A percentile compares a stretch with the other conserved stretches of the same genome.
phyloP scores from a whole-genome alignment of 2,797 vertebrate genomes.

The Lutjanus campechanus region DNA sequence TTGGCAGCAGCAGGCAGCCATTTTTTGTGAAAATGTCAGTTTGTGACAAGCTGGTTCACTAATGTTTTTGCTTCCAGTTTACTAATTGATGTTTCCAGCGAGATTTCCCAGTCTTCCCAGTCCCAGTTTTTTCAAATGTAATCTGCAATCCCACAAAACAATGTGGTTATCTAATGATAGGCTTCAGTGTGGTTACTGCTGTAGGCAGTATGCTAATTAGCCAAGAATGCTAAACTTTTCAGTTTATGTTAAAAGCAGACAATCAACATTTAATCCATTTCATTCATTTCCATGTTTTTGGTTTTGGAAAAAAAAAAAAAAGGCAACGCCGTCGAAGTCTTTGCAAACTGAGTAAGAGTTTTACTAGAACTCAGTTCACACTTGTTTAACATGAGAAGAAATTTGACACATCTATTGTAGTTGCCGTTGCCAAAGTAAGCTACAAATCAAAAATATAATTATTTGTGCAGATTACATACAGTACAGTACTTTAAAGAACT shows the following conservation, averaged over 20 bases:
- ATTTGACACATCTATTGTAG: not conserved
- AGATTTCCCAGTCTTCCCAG: not conserved
- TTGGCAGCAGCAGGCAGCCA: not conserved
- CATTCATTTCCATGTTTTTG: too few relatives aligned
- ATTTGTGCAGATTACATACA: not conserved
- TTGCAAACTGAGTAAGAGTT: not conserved
- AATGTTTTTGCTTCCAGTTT: not conserved
- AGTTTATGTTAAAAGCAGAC: not conserved
- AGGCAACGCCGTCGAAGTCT: not conserved
- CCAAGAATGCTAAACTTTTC: not conserved
- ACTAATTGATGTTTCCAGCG: not conserved
- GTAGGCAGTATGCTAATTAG: too few relatives aligned
- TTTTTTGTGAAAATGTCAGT: not conserved
- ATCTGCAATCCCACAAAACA: not conserved
- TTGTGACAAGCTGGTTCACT: not conserved
- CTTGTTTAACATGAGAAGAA: not conserved
- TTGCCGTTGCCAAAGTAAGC: too few relatives aligned
- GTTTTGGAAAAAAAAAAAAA: not conserved
- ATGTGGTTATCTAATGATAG: not conserved
- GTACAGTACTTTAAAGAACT: too few relatives aligned
- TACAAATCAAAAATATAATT: not conserved
- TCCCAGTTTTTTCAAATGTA: too few relatives aligned
- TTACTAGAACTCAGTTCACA: not conserved
- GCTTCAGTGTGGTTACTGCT: not conserved
- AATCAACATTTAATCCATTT: not conserved